These are phyloP conservation scores for Tetheella fluctuosa DNA, from an alignment of 2,888 invertebrate species.

Conservation along the genomic window DNA sequence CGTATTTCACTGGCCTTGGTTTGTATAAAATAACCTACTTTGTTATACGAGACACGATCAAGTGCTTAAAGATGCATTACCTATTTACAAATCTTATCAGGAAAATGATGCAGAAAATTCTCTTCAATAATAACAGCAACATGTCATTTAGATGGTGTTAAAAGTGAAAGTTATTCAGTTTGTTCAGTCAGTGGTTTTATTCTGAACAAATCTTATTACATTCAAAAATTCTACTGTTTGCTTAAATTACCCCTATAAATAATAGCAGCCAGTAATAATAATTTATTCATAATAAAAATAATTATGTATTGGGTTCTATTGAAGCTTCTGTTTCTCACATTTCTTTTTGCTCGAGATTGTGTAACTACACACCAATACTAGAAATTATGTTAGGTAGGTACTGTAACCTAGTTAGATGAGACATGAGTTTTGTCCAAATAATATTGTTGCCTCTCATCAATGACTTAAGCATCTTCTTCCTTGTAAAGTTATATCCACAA, in stretches of 20 bases:
- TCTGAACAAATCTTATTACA: slow-evolving; percentile 8
- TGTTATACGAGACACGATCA: slow-evolving; percentile 26
- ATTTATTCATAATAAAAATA: background rate
- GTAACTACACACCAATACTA: background rate
- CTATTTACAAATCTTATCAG: slow-evolving; percentile 20
- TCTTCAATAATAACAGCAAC: slow-evolving; percentile 15
- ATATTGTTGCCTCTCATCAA: background rate
- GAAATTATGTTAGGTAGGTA: background rate
- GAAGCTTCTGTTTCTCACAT: too few relatives aligned
- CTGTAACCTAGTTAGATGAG: background rate
- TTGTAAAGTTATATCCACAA: too few relatives aligned
- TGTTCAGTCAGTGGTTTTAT: slow-evolving; percentile 24
- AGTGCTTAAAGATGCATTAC: slow-evolving; percentile 24
- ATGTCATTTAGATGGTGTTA: slow-evolving; percentile 19
- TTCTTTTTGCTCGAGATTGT: too few relatives aligned
- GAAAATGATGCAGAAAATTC: slow-evolving; percentile 27
- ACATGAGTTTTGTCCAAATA: background rate
- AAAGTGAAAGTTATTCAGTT: slow-evolving; percentile 39
- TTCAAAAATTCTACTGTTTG: too few relatives aligned
- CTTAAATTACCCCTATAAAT: too few relatives aligned
- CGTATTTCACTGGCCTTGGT: slow-evolving; percentile 64
- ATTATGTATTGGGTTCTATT: too few relatives aligned
- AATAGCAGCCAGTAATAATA: background rate
- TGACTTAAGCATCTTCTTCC: too few relatives aligned
- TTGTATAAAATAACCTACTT: slow-evolving; percentile 59